Percentiles rank a stretch among this genome's conserved stretches.
phyloP scores from a whole-genome alignment of 2,113 vertebrate species.

The Suncus etruscus region DNA sequence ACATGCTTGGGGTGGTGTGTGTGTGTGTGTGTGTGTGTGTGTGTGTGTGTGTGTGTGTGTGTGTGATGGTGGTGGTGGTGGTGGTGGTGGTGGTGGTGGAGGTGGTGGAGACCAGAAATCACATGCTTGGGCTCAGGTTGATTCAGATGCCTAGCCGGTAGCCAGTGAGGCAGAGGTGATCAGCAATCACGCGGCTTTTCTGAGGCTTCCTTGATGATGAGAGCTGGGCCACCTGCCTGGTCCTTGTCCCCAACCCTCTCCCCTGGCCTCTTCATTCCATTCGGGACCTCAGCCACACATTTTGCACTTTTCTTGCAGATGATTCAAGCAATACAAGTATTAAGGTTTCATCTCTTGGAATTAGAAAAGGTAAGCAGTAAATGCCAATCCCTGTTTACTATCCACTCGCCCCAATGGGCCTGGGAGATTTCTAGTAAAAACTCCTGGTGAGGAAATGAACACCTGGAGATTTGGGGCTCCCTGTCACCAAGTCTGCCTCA shows the following conservation, averaged over 20 bases:
- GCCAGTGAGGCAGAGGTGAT: constrained; percentile 76
- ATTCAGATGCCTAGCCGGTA: constrained; percentile 52
- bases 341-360: constrained; percentile 99
- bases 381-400: background rate
- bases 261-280: background rate
- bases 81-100: too few relatives aligned
- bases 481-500: background rate
- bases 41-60: too few relatives aligned
- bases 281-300: constrained; percentile 4
- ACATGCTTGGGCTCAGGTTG: constrained; percentile 81
- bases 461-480: constrained; percentile 53
- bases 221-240: constrained; percentile 58
- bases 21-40: too few relatives aligned
- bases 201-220: constrained; percentile 66
- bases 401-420: background rate
- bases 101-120: constrained; percentile 56
- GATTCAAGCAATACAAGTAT: constrained; percentile 99
- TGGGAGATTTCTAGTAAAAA: constrained; percentile 38
- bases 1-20: constrained; percentile 75
- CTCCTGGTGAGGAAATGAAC: constrained; percentile 7
- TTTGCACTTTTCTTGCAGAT: constrained; percentile 92
- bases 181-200: constrained; percentile 71
- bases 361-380: constrained; percentile 97
- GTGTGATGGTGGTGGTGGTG: too few relatives aligned
- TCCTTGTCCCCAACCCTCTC: constrained; percentile 41